These are phyloP conservation scores for Heterohyrax brucei DNA, from an alignment of 2,797 vertebrate species.

Conservation along the genomic window DNA sequence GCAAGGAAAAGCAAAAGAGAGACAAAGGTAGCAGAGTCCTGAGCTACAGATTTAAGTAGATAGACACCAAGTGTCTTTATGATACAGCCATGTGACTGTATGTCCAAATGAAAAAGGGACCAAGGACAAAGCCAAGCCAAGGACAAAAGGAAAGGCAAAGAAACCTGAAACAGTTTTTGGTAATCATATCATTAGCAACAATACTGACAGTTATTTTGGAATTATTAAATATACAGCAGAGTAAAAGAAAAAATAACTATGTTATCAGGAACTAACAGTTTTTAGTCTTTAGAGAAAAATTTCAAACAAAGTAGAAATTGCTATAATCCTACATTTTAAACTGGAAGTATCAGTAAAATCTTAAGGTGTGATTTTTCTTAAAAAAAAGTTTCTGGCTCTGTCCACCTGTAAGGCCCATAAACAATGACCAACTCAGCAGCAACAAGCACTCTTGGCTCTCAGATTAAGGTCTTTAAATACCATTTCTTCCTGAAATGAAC, in stretches of 20 bases:
- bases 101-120: not conserved
- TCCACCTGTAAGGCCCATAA: not conserved
- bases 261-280: not conserved
- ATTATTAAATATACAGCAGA: not conserved
- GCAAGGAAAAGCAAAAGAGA: not conserved
- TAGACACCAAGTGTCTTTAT: not conserved
- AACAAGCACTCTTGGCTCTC: not conserved
- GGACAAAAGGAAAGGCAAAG: not conserved
- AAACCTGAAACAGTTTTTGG: not conserved
- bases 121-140: not conserved
- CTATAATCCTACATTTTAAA: not conserved
- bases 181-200: not conserved
- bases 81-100: not conserved
- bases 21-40: not conserved
- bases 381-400: not conserved
- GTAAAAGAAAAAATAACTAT: not conserved
- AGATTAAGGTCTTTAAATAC: not conserved
- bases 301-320: not conserved
- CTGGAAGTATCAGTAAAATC: not conserved
- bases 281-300: constrained; percentile 6
- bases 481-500: not conserved
- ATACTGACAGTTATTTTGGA: not conserved
- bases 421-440: not conserved
- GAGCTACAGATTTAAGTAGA: not conserved
- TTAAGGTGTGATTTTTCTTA: not conserved